Evolutionary conservation across 2,113 vertebrate species (phyloP), one percentile per base, ranked within the genome.

Genomic region (Fulica atra): DNA sequence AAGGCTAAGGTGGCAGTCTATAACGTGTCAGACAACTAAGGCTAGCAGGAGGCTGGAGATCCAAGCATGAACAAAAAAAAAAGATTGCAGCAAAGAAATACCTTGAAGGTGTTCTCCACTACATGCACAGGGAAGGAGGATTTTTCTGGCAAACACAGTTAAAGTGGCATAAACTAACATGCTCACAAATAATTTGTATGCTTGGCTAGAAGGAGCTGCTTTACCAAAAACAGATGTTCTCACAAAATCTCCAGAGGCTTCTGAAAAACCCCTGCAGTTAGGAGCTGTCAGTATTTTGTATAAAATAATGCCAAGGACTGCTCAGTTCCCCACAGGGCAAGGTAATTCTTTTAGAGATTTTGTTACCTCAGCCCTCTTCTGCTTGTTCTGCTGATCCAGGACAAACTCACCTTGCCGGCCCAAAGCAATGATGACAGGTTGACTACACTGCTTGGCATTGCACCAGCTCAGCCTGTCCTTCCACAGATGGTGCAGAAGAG

Each of bases 251-350:
- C 79, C 88, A 86, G 82, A 92, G 94, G 72, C 72, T 92, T 86
- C 82, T 88, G 89, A 88, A 96, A 94, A 94, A 66, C 74, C 59
- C 87, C 79, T 88, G 85, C 88, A 93, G 90, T 66, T 68, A 54
- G 25, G 26, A 90, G 48, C 86, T 92, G 86, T 86, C 72, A 84
- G 56, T 89, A 46, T 81, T 93, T 81, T 71, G 38, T 38, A 74
- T 21, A 81, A 96, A 92, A 74, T 70, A 92, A 90, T 35, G 42
- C 59, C 86, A 90, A 93, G 76, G 60, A 81, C 48, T 74, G 56
- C 77, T 94, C 82, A 70, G 69, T 7, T 93, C 80, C 68, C 42
- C 51, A 63, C 36, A 54, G 42, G 80, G 40, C n/a, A 77, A 86
- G n/a, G 66, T 7, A 77, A 70, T 21, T 77, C 79, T 88, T 59